phyloP scores from a whole-genome alignment of 2,113 vertebrate species.

The Calidris pygmaea region DNA sequence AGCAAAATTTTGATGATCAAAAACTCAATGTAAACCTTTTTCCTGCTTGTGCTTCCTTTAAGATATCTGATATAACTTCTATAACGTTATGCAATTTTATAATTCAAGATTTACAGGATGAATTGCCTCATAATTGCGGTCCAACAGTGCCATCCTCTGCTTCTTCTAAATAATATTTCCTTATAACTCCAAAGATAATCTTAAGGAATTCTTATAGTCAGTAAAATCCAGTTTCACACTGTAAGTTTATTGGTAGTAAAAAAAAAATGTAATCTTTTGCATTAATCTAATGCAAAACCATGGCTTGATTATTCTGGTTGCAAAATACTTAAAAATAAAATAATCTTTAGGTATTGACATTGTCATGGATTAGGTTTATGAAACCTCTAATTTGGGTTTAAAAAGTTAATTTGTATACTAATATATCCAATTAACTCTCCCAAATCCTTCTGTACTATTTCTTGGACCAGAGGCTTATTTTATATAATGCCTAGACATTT shows the following conservation, averaged over 20 bases:
- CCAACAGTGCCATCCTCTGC: conserved; percentile 71
- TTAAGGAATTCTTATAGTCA: neutral
- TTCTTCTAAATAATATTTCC: conserved; percentile 37
- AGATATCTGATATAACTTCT: neutral
- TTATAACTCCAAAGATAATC: neutral
- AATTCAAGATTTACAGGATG: conserved; percentile 7
- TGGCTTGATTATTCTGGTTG: neutral
- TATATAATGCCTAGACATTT: neutral
- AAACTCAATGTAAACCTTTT: neutral
- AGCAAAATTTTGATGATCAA: neutral
- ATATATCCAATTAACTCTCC: neutral
- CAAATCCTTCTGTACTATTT: neutral
- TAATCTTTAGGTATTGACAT: neutral
- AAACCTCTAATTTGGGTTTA: neutral
- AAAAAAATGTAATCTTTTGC: neutral
- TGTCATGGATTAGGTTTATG: neutral
- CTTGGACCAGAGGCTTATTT: neutral
- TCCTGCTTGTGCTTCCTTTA: neutral
- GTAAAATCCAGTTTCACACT: neutral
- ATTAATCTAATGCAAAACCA: neutral
- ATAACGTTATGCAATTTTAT: neutral
- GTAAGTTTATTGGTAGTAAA: neutral
- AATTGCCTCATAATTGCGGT: conserved; percentile 41
- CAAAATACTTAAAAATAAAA: neutral
- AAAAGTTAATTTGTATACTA: neutral